Evolutionary conservation across 2,113 vertebrate genomes (phyloP), one percentile per base, ranked within the genome.

Genomic region (Corvus cornix): DNA sequence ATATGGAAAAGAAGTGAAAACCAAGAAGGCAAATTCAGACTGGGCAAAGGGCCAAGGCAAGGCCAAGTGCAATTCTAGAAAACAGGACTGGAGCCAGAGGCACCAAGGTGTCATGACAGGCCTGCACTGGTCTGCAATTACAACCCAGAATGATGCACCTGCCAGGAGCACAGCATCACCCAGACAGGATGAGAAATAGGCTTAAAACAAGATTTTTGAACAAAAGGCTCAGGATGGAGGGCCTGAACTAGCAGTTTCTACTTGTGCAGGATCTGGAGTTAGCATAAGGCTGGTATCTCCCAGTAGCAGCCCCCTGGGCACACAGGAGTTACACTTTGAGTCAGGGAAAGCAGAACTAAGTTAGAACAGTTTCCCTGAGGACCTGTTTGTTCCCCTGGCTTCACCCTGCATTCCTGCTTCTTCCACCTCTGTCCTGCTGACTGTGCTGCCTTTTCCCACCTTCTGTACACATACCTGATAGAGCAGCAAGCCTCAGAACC

Each of bases 21-120:
- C 56, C 49, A 95, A 96, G 96, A 89, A 91, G 86, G 83, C 79
- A 56, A 92, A 96, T 90, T 93, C 64, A 49, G 76, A 19, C 95
- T 96, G 96, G 95, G 96, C 93, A 90, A 74, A 68, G 56, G 87
- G 93, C 96, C 96, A 97, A 86, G 79, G 68, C 72, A 93, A 89
- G 85, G 95, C 96, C 92, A 95, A 92, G 46, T 86, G 95, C 96
- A 96, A 97, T 67, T 95, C 96, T 95, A 96, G 95, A 93, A 96
- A 96, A 94, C 0, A 30, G 87, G 68, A 55, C n/a, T 0, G 5
- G 76, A 95, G 83, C 86, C 95, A 95, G 62, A 88, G 93, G 93
- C 90, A 90, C 79, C 82, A 55, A 96, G 78, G 90, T 94, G 95
- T 80, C 94, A 95, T 2, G 2, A 83, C 55, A 83, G 87, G 67